phyloP scores from a whole-genome alignment of 2,888 invertebrate species.

The Dicycla oo region DNA sequence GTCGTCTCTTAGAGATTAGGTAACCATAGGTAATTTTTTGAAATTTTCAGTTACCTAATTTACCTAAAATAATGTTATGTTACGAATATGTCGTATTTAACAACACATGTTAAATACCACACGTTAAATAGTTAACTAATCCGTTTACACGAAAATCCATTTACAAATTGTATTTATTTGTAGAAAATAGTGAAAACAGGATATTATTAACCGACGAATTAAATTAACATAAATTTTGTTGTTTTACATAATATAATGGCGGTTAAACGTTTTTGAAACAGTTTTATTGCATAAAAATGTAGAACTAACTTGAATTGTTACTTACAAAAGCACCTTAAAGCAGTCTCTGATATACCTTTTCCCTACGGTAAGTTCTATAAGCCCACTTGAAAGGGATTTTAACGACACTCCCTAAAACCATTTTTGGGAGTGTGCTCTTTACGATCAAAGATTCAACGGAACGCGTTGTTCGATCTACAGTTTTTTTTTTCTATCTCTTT shows the following conservation, averaged over 20 bases:
- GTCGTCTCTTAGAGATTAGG: background rate
- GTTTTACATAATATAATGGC: no score
- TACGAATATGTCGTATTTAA: no score
- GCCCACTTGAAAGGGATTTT: conserved; percentile 58
- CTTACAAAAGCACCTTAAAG: conserved; percentile 17
- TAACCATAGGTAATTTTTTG: background rate
- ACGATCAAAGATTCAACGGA: conserved; percentile 60
- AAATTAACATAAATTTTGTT: background rate
- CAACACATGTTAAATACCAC: background rate
- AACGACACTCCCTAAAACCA: conserved; percentile 45
- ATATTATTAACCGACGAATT: background rate
- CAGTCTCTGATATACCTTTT: conserved; percentile 44
- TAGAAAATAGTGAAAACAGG: background rate
- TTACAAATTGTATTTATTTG: background rate
- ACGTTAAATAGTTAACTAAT: background rate
- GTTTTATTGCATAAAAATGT: conserved; percentile 18
- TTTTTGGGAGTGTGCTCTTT: conserved; percentile 54
- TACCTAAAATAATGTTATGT: background rate
- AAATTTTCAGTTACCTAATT: no score
- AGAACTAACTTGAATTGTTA: conserved; percentile 6
- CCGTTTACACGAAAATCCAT: background rate
- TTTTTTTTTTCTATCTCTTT: conserved; percentile 46
- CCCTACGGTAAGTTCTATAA: conserved; percentile 55
- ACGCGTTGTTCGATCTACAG: conserved; percentile 57
- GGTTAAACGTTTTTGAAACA: background rate